Evolutionary conservation across 2,113 vertebrate species (phyloP).

Genomic region (Pelusios castaneus): DNA sequence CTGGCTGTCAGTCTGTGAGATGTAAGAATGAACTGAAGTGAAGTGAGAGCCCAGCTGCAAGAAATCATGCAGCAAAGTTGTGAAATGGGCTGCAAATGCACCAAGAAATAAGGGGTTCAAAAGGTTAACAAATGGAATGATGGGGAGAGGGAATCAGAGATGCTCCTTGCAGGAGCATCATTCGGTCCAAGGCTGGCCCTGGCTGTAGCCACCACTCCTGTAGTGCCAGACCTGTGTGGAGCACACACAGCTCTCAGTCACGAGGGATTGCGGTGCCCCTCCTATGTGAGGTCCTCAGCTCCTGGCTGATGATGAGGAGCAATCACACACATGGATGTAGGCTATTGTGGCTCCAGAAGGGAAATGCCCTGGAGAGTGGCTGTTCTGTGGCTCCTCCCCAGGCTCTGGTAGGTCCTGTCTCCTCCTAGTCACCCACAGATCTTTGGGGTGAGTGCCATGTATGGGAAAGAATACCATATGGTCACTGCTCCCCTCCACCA

Average conservation of each 20-base stretch:
- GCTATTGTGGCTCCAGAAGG: neutral
- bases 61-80: too few relatives aligned
- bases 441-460: neutral
- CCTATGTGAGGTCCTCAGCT: neutral
- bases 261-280: neutral
- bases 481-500: neutral
- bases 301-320: neutral
- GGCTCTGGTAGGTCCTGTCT: neutral
- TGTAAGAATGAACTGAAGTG: too few relatives aligned
- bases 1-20: too few relatives aligned
- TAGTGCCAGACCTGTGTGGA: neutral
- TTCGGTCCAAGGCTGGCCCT: too few relatives aligned
- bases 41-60: too few relatives aligned
- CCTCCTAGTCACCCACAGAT: neutral
- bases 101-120: too few relatives aligned
- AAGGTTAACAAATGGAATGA: too few relatives aligned
- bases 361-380: neutral
- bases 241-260: neutral
- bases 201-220: neutral
- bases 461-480: neutral
- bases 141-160: too few relatives aligned
- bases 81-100: too few relatives aligned
- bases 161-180: too few relatives aligned
- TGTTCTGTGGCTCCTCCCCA: neutral
- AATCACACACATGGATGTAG: too few relatives aligned